A percentile compares a stretch with the other conserved stretches of the same genome.
Conservation (phyloP, 2,797 vertebrate species). For the Helostoma temminkii region DNA sequence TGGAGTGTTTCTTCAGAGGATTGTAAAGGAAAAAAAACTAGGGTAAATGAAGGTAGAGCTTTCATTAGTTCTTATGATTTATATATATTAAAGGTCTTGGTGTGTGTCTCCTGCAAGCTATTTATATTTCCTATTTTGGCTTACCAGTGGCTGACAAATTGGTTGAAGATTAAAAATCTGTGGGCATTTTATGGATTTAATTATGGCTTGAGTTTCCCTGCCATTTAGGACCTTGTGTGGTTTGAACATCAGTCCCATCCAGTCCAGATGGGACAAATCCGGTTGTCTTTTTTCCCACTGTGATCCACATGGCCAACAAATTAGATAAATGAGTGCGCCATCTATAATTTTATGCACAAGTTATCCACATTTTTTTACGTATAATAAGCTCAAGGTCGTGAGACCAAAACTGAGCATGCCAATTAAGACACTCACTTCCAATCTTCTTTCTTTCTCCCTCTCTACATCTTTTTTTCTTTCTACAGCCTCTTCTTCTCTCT, state of each 20-base stretch:
- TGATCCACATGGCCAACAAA: conserved; percentile 58
- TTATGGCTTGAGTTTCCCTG: conserved; percentile 60
- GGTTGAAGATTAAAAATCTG: conserved; percentile 61
- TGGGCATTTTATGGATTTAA: conserved; percentile 68
- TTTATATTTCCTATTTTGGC: conserved; percentile 47
- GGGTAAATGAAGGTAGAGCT: conserved; percentile 48
- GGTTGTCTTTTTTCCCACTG: conserved; percentile 14
- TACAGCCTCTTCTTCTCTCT: conserved; percentile 55
- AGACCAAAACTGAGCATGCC: conserved; percentile 67
- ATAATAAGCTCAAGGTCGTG: conserved; percentile 72
- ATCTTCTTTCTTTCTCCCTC: conserved; percentile 58
- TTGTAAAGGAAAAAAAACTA: conserved; percentile 35
- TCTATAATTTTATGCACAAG: conserved; percentile 68
- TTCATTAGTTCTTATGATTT: conserved; percentile 49
- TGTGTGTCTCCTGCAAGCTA: conserved; percentile 38
- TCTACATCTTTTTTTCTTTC: conserved; percentile 31
- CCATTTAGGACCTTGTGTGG: conserved; percentile 55
- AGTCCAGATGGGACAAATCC: conserved; percentile 21
- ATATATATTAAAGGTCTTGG: conserved; percentile 41
- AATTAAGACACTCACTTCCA: conserved; percentile 75
- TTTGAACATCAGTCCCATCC: conserved; percentile 51
- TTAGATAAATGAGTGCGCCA: conserved; percentile 60
- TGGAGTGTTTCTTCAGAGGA: conserved; percentile 40
- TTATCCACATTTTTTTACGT: conserved; percentile 66
- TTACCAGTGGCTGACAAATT: conserved; percentile 60